phyloP scores from a whole-genome alignment of 2,888 invertebrate genomes.

The Litoditis marina region DNA sequence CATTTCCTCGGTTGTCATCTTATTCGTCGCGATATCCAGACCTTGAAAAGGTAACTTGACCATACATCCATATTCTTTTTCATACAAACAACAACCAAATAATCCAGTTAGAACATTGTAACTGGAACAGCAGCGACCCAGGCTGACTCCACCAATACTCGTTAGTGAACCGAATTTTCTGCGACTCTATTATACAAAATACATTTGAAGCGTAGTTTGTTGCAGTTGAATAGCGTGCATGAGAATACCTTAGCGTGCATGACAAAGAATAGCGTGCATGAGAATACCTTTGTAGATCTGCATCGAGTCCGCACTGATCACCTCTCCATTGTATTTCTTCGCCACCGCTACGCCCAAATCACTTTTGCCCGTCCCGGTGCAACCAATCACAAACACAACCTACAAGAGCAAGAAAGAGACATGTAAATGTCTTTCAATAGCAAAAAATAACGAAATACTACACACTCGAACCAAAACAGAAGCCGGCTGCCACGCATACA shows the following conservation, averaged over 20 bases:
- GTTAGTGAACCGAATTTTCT: no score
- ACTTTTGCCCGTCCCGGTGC: constrained; percentile 95
- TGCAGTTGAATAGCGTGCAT: no score
- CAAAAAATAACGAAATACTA: no score
- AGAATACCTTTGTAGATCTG: constrained; percentile 88
- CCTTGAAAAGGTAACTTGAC: no score
- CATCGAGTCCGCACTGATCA: constrained; percentile 98
- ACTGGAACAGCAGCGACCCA: no score
- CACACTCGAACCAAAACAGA: no score
- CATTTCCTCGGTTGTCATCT: constrained; percentile 77
- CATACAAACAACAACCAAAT: background rate
- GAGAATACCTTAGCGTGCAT: no score
- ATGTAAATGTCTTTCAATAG: no score
- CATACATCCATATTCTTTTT: no score
- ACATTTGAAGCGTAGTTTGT: background rate
- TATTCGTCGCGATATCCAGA: constrained; percentile 58
- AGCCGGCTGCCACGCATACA: no score
- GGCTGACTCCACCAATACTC: no score
- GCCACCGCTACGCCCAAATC: constrained; percentile 89
- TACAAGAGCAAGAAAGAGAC: background rate
- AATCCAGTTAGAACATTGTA: background rate
- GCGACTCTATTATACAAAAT: constrained; percentile 12
- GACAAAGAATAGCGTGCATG: constrained; percentile 1
- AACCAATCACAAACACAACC: constrained; percentile 82
- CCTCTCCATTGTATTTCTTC: constrained; percentile 64